These are phyloP conservation scores for Zoroaster sp. DNA, from an alignment of 53 echinoderm and acorn worm species.

Conservation along the genomic window DNA sequence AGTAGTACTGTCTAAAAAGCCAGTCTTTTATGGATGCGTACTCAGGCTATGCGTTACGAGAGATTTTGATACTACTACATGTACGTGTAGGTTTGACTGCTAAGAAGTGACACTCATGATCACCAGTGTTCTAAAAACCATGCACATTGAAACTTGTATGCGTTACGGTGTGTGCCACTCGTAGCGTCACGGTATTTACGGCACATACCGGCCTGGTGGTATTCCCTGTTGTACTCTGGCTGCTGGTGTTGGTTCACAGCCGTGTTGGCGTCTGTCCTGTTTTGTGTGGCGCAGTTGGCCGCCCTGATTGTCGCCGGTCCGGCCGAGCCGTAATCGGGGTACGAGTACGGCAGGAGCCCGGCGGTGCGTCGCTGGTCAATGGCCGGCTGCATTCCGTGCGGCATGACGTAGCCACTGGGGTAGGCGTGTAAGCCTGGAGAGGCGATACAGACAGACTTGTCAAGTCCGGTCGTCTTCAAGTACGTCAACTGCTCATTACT, in stretches of 20 bases:
- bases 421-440: constrained; percentile 55
- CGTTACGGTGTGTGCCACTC: background rate
- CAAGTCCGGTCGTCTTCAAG: constrained; percentile 56
- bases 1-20: no score
- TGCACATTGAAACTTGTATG: background rate
- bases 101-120: background rate
- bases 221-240: constrained; percentile 79
- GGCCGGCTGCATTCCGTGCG: constrained; percentile 41
- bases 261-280: constrained; percentile 63
- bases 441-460: constrained; percentile 60
- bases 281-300: constrained; percentile 37
- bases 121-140: background rate
- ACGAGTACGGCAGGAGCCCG: constrained; percentile 48
- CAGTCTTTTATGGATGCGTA: background rate
- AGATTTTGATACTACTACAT: no score
- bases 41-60: background rate
- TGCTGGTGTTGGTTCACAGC: constrained; percentile 58
- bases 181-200: constrained; percentile 6
- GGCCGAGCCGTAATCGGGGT: constrained; percentile 89
- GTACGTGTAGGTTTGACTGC: background rate
- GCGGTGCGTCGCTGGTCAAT: constrained; percentile 37
- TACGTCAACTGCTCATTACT: constrained; percentile 53
- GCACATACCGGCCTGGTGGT: constrained; percentile 54
- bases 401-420: constrained; percentile 46
- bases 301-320: constrained; percentile 75